Evolutionary conservation across 1,140 invertebrate species (phyloP).

Genomic region (Batillaria attramentaria): DNA sequence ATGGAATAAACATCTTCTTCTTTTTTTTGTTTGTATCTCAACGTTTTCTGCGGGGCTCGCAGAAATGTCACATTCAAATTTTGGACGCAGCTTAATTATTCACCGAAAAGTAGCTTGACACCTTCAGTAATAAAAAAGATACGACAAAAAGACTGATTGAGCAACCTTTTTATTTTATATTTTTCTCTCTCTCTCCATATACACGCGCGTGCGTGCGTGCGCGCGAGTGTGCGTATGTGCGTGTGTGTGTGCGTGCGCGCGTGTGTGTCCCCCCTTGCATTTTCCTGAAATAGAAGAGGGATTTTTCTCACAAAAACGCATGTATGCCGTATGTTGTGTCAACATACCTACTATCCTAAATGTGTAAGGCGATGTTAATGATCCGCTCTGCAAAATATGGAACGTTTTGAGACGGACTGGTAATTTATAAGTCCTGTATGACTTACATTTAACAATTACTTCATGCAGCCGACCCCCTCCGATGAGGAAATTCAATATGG

Average conservation of each 20-base stretch:
- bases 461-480: no score
- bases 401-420: no score
- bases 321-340: no score
- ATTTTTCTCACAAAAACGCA: no score
- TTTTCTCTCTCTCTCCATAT: not conserved
- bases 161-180: not conserved
- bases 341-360: no score
- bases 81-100: not conserved
- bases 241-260: not conserved
- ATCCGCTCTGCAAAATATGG: no score
- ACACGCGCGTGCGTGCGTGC: not conserved
- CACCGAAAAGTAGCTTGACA: not conserved
- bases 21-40: not conserved
- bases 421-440: no score
- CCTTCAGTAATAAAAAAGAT: not conserved
- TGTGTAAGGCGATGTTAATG: no score
- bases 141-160: not conserved
- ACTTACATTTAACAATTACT: no score
- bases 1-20: not conserved
- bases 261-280: not conserved
- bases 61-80: not conserved
- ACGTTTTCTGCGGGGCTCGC: not conserved
- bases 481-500: no score
- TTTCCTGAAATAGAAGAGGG: no score
- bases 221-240: not conserved